Conservation (phyloP, 2,797 vertebrate genomes). For the Coregonus ussuriensis region DNA sequence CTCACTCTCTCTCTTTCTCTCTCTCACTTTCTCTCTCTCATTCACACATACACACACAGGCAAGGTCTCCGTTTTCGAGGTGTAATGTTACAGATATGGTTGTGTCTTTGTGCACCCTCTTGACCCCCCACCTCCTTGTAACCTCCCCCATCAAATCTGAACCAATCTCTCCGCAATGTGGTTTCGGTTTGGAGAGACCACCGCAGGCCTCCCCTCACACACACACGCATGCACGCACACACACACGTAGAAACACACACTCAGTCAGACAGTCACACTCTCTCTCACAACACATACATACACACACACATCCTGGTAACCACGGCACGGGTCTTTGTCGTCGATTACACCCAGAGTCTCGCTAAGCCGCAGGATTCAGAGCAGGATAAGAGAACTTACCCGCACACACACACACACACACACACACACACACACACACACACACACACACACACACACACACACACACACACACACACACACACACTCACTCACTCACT, state of each 20-base stretch:
- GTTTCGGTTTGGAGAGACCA: constrained; percentile 30
- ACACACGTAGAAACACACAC: not conserved
- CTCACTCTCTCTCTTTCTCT: not conserved
- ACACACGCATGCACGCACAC: not conserved
- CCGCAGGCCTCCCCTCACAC: constrained; percentile 18
- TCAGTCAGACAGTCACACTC: constrained; percentile 6
- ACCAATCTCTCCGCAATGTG: constrained; percentile 28
- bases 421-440: constrained; percentile 1
- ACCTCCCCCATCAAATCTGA: constrained; percentile 18
- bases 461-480: not conserved
- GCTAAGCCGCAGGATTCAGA: not conserved
- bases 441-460: not conserved
- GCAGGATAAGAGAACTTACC: not conserved
- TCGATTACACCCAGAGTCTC: constrained; percentile 1
- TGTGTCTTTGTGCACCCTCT: not conserved
- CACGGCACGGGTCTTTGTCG: not conserved
- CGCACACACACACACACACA: not conserved
- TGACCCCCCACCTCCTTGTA: constrained; percentile 3
- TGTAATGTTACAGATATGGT: constrained; percentile 25
- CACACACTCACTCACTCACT: not conserved
- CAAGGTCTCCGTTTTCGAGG: constrained; percentile 18
- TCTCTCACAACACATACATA: constrained; percentile 27
- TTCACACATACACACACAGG: not conserved
- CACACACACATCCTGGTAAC: constrained; percentile 24
- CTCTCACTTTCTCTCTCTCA: not conserved